phyloP scores from a whole-genome alignment of 2,888 invertebrate genomes.

The Spodoptera picta region DNA sequence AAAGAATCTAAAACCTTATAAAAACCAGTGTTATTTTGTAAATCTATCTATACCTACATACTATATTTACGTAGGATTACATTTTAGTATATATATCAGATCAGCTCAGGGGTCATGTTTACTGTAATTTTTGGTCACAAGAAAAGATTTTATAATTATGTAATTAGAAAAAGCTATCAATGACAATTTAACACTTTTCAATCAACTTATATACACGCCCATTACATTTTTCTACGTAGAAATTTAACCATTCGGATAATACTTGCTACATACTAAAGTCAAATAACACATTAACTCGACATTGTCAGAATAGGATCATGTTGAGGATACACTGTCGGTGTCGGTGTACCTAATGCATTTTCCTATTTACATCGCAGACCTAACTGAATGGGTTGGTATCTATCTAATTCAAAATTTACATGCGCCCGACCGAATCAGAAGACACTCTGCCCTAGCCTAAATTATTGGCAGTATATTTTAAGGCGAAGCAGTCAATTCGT shows the following conservation, averaged over 20 bases:
- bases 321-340: conserved; percentile 50
- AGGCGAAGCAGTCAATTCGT: conserved; percentile 74
- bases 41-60: conserved; percentile 24
- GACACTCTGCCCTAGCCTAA: conserved; percentile 69
- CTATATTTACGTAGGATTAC: conserved; percentile 23
- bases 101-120: conserved; percentile 19
- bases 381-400: conserved; percentile 65
- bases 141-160: conserved; percentile 14
- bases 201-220: conserved; percentile 32
- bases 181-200: conserved; percentile 26
- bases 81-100: conserved; percentile 15
- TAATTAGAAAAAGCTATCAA: conserved; percentile 12
- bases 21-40: conserved; percentile 59
- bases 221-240: conserved; percentile 40
- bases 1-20: conserved; percentile 26
- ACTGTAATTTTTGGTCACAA: conserved; percentile 21
- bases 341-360: conserved; percentile 51
- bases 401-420: conserved; percentile 63
- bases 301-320: conserved; percentile 46
- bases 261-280: conserved; percentile 60
- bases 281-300: conserved; percentile 56
- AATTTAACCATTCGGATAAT: conserved; percentile 57
- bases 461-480: conserved; percentile 71
- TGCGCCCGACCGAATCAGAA: conserved; percentile 71
- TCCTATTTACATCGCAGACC: conserved; percentile 71